phyloP scores from a whole-genome alignment of 2,797 vertebrate genomes.

The Rhodeus uyekii region DNA sequence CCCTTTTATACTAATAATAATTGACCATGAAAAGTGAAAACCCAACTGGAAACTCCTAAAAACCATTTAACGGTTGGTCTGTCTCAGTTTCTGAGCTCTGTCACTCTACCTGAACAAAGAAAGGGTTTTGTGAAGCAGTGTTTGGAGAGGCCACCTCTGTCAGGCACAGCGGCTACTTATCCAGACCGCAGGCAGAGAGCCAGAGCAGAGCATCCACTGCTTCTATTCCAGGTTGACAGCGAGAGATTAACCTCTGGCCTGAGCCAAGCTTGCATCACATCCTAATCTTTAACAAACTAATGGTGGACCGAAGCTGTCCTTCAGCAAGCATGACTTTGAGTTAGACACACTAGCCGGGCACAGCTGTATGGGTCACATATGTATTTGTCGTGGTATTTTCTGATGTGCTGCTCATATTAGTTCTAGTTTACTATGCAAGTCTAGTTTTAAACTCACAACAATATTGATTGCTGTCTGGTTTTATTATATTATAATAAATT shows the following conservation, averaged over 20 bases:
- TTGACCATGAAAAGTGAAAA: neutral
- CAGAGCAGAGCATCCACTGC: conserved; percentile 47
- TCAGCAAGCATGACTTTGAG: conserved; percentile 4
- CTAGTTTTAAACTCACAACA: neutral
- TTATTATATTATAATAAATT: no score
- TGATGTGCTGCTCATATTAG: neutral
- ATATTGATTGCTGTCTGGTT: neutral
- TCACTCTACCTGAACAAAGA: neutral
- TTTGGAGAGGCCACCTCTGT: neutral
- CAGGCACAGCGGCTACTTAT: neutral
- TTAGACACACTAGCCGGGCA: neutral
- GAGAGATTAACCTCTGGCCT: conserved; percentile 73
- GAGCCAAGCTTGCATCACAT: conserved; percentile 67
- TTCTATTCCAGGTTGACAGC: conserved; percentile 72
- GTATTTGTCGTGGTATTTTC: neutral
- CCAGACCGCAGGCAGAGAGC: conserved; percentile 20
- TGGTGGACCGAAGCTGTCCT: conserved; percentile 16
- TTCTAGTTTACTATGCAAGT: neutral
- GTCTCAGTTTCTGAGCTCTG: neutral
- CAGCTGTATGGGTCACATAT: neutral
- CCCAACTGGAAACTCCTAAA: neutral
- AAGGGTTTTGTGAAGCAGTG: neutral
- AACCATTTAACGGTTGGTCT: neutral
- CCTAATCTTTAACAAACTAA: conserved; percentile 72
- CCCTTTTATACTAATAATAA: neutral